phyloP scores from a whole-genome alignment of 1,140 invertebrate species.

The Drosophila virilis region DNA sequence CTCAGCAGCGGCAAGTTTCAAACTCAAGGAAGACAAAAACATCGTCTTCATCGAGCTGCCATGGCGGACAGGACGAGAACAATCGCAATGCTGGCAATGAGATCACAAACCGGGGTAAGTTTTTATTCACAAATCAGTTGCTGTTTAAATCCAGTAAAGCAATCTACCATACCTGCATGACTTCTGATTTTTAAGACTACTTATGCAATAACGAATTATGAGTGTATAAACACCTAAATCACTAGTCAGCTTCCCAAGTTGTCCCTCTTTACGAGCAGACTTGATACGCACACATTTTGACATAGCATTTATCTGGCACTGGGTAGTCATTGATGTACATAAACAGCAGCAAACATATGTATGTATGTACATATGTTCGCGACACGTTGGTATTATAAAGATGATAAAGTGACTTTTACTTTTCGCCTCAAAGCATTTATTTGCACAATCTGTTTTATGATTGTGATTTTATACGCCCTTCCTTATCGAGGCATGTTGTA shows the following conservation, averaged over 20 bases:
- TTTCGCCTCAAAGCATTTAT: constrained; percentile 48
- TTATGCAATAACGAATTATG: no score
- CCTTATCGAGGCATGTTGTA: constrained; percentile 11
- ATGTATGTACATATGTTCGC: background rate
- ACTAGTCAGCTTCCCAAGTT: background rate
- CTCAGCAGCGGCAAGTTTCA: constrained; percentile 23
- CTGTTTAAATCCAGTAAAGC: no score
- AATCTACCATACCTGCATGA: no score
- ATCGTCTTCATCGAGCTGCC: constrained; percentile 34
- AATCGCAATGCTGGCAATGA: constrained; percentile 82
- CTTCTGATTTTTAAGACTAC: no score
- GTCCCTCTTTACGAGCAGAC: background rate
- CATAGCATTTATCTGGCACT: no score
- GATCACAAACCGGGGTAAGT: constrained; percentile 77
- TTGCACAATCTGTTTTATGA: constrained; percentile 54
- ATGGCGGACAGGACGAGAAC: constrained; percentile 78
- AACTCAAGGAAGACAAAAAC: constrained; percentile 53
- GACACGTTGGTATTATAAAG: constrained; percentile 24
- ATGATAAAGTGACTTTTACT: constrained; percentile 67
- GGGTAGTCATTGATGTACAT: background rate
- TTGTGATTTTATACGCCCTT: constrained; percentile 30
- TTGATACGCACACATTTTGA: background rate
- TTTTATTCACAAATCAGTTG: background rate
- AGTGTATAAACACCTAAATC: no score
- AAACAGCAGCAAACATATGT: background rate